These are phyloP conservation scores for Linyphia triangularis DNA, from an alignment of 2,888 invertebrate species.

Conservation along the genomic window DNA sequence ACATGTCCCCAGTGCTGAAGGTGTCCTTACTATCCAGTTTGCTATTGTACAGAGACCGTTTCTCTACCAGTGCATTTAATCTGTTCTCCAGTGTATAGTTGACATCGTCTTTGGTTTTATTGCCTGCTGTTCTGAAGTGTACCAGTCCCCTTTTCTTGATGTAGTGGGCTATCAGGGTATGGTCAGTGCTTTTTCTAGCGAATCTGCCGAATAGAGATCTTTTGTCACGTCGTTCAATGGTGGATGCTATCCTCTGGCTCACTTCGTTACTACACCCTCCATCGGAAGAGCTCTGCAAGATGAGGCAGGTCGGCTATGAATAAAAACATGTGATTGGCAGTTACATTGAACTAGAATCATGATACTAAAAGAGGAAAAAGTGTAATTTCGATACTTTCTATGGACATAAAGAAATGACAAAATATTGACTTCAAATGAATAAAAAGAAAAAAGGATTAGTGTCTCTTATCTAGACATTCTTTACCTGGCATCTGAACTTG, in stretches of 20 bases:
- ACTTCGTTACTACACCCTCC: conserved; percentile 31
- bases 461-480: not conserved
- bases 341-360: not conserved
- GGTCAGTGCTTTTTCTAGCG: conserved; percentile 14
- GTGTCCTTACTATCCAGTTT: not conserved
- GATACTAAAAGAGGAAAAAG: not conserved
- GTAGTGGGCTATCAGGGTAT: conserved; percentile 24
- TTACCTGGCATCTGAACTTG: conserved; percentile 52
- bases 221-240: not conserved
- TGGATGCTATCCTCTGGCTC: conserved; percentile 27
- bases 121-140: not conserved
- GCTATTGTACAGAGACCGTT: not conserved
- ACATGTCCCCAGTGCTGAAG: conserved; percentile 17
- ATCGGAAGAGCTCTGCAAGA: conserved; percentile 61
- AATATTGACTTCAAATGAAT: not conserved
- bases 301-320: conserved; percentile 37
- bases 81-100: not conserved
- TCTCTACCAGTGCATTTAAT: not conserved
- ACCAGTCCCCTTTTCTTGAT: not conserved
- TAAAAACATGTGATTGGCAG: not conserved
- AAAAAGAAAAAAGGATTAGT: not conserved
- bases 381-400: not conserved
- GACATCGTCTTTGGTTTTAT: not conserved
- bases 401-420: not conserved
- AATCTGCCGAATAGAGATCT: conserved; percentile 5